phyloP scores from a whole-genome alignment of 2,113 vertebrate genomes.

The Myotis davidii region DNA sequence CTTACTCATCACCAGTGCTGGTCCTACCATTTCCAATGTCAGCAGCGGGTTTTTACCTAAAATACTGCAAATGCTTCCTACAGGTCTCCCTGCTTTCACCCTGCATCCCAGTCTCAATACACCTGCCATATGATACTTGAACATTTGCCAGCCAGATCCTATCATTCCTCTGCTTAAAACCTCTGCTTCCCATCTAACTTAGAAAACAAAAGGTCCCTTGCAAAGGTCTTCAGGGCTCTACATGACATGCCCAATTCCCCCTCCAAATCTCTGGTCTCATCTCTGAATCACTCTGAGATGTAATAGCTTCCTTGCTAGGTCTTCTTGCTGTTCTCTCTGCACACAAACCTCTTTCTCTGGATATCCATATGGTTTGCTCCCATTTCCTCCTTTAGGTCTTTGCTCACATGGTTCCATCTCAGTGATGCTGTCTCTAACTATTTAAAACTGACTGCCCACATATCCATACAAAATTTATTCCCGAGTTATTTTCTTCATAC shows the following conservation, averaged over 20 bases:
- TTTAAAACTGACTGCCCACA: not conserved
- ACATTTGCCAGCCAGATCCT: not conserved
- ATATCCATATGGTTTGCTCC: not conserved
- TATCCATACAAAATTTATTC: not conserved
- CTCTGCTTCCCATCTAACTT: not conserved
- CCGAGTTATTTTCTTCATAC: not conserved
- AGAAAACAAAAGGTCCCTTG: not conserved
- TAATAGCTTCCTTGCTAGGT: too few species aligned
- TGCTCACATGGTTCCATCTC: not conserved
- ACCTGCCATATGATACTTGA: not conserved
- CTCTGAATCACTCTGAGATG: not conserved
- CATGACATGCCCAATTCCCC: rapidly evolving
- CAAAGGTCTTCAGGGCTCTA: not conserved
- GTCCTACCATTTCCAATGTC: not conserved
- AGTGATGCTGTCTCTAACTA: not conserved
- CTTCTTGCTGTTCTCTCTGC: not conserved
- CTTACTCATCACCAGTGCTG: not conserved
- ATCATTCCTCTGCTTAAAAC: not conserved
- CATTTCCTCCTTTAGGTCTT: not conserved
- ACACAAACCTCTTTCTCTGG: not conserved
- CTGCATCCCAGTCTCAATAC: not conserved
- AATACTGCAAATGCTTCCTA: not conserved
- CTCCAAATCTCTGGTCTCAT: not conserved
- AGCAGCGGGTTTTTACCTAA: not conserved
- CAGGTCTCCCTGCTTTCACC: not conserved